phyloP scores from a whole-genome alignment of 1,140 invertebrate species.

The Megalonaias nervosa region DNA sequence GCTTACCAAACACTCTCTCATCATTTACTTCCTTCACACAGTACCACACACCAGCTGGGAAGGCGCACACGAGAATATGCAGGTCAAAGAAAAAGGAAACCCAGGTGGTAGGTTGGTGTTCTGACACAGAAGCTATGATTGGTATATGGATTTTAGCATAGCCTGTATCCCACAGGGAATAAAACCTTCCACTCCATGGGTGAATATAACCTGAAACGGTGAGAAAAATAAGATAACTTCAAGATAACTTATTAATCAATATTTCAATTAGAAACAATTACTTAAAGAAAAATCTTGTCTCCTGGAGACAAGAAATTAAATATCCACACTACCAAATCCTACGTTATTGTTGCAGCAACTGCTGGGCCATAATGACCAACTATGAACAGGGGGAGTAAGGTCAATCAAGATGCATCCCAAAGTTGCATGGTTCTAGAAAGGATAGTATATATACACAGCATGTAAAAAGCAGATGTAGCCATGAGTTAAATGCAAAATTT shows the following conservation, averaged over 20 bases:
- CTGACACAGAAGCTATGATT: slow-evolving; percentile 99
- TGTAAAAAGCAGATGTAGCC: no score
- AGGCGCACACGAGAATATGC: slow-evolving; percentile 96
- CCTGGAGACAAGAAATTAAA: no score
- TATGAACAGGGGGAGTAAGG: no score
- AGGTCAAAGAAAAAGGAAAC: slow-evolving; percentile 99
- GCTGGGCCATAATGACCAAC: no score
- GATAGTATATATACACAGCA: no score
- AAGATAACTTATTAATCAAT: background rate
- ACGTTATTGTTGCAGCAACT: no score
- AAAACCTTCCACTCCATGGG: slow-evolving; percentile 99
- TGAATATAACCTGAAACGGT: slow-evolving; percentile 79
- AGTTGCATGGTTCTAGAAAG: no score
- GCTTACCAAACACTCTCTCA: slow-evolving; percentile 96
- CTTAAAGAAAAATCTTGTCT: background rate
- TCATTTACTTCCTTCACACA: slow-evolving; percentile 99
- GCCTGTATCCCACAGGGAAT: slow-evolving; percentile 99
- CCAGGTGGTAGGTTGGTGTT: slow-evolving; percentile 99
- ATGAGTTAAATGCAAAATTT: no score
- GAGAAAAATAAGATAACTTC: slow-evolving; percentile 9
- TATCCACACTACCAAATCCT: no score
- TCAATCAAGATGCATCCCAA: no score
- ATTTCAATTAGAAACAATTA: background rate
- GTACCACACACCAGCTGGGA: slow-evolving; percentile 99
- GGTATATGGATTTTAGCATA: slow-evolving; percentile 99